Conservation (phyloP, 37 sponge, comb jelly and placozoan species). For the Crambe crambe region DNA sequence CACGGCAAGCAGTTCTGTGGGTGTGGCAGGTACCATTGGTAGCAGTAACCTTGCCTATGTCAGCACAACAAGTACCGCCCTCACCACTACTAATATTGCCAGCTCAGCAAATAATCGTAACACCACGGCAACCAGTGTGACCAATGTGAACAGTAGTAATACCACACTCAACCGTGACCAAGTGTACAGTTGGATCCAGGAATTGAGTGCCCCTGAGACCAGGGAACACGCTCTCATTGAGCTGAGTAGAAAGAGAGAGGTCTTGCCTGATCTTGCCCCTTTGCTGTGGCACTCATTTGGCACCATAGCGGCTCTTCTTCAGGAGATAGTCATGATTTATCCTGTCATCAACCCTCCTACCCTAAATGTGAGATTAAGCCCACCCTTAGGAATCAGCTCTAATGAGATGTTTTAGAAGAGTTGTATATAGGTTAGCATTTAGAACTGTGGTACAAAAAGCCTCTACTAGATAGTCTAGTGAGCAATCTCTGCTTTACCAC, state of each 20-base stretch:
- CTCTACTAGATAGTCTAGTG: background rate
- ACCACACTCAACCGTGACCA: background rate
- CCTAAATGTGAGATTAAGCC: slow-evolving; percentile 72
- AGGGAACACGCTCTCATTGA: slow-evolving; percentile 88
- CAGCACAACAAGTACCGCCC: background rate
- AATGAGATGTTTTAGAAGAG: no score
- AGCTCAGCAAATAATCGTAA: background rate
- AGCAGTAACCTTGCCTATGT: background rate
- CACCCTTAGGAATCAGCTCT: no score
- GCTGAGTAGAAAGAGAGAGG: slow-evolving; percentile 93
- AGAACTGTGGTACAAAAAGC: no score
- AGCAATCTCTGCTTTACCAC: background rate
- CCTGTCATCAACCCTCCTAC: slow-evolving; percentile 95
- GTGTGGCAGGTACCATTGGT: background rate
- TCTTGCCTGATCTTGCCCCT: slow-evolving; percentile 91
- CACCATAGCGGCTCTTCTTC: slow-evolving; percentile 93
- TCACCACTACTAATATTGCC: background rate
- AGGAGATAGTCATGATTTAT: slow-evolving; percentile 95
- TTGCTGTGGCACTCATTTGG: slow-evolving; percentile 98
- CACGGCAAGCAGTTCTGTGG: background rate
- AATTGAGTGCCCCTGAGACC: slow-evolving; percentile 70
- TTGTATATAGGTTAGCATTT: no score
- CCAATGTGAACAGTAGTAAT: background rate
- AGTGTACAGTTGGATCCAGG: slow-evolving; percentile 84
- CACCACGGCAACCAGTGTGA: background rate